Percentiles rank a stretch among this genome's conserved stretches.
phyloP scores from a whole-genome alignment of 2,113 vertebrate species.

The Nothocercus julius region DNA sequence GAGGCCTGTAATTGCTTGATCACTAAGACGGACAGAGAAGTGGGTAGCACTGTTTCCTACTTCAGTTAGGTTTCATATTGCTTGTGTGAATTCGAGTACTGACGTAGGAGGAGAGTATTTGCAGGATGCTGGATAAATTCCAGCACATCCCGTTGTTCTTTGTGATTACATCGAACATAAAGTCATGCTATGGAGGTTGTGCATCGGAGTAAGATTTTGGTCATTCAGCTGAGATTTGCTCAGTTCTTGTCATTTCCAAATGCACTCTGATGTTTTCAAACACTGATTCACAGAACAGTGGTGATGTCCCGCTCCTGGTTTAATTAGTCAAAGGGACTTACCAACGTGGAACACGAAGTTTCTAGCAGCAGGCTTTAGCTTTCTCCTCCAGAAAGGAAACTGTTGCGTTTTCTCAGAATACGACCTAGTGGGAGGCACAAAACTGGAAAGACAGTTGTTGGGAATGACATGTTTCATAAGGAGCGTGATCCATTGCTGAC shows the following conservation, averaged over 20 bases:
- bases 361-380: neutral
- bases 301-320: neutral
- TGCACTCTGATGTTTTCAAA: neutral
- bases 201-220: conserved; percentile 36
- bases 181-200: neutral
- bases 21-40: neutral
- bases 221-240: neutral
- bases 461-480: rapidly evolving
- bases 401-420: rapidly evolving
- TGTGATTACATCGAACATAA: neutral
- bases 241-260: neutral
- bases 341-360: neutral
- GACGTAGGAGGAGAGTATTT: neutral
- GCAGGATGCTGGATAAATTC: conserved; percentile 24
- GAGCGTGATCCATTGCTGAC: rapidly evolving
- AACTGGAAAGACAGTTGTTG: rapidly evolving
- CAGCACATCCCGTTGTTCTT: neutral
- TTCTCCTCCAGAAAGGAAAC: neutral
- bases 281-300: conserved; percentile 58
- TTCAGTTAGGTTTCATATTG: neutral
- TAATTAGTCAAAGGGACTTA: neutral
- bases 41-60: neutral
- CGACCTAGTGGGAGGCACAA: neutral
- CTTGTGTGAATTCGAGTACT: neutral
- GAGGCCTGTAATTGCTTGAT: neutral